Base-by-base conservation (phyloP, 2,888 invertebrate species). In the Phanerotoma sp. region DNA sequence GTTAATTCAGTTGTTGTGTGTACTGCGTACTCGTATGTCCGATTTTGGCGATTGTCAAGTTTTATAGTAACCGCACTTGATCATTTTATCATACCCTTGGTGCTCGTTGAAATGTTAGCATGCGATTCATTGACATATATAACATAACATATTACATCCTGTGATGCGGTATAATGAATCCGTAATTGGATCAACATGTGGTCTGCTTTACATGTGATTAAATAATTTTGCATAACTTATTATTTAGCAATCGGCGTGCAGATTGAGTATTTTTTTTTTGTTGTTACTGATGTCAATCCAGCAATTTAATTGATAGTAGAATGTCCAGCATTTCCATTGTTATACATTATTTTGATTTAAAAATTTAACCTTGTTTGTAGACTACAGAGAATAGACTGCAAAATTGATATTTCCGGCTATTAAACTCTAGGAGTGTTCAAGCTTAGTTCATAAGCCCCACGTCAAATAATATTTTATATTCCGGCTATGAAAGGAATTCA, bases 1-100 rank as follows among this genome's bases (percentile, higher is more conserved):
- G 71, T 69, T 71, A 71, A 71, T 71, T 71, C 71, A 71, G 71
- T 71, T 71, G 65, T 62, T 62, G 58, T 62, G 65, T 63, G 66
- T 62, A 67, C 67, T 62, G 61, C 63, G 61, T 25, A 30, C 50
- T 53, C 15, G 50, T 18, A 33, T 13, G 46, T 25, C 25, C 9
- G 25, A 25, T 25, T 25, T 25, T 25, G 25, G 9, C 25, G 25
- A 7, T 9, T 25, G 9, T 25, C 5, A 25, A 40, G 41, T 21
- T 21, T 37, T 21, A 30, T 37, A 37, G n/a, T n/a, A n/a, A n/a
- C n/a, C n/a, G 33, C 41, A 40, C 51, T 37, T 38, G 10, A 42
- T 48, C 49, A 20, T 50, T 48, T 44, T 49, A 45, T 46, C 22
- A 51, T 41, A 54, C 42, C 30, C 21, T 41, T 20, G 21, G 22